Percentiles rank a stretch among this genome's conserved stretches.
Evolutionary conservation across 64 coral and sea anemone species (phyloP).

Genomic region (Dendronephthya gigantea): DNA sequence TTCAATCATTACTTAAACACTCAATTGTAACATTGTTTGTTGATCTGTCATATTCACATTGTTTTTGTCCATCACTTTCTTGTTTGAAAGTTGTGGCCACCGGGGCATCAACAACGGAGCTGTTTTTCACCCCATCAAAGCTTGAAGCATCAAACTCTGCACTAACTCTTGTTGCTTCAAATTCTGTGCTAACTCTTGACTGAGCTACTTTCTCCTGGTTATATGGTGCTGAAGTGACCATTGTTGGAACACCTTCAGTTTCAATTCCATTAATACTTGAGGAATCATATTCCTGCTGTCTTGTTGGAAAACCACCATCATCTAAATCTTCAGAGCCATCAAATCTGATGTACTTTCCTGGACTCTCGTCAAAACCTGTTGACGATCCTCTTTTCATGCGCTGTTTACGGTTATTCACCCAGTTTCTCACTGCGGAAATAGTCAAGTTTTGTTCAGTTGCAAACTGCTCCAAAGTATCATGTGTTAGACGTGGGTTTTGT

Average conservation of each 20-base stretch:
- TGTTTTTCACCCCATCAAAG: neutral
- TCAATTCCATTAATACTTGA: neutral
- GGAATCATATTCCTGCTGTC: neutral
- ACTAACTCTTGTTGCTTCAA: neutral
- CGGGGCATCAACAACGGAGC: neutral
- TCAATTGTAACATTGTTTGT: neutral
- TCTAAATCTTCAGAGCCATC: neutral
- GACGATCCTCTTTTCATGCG: neutral
- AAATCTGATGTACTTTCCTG: neutral
- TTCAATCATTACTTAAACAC: neutral
- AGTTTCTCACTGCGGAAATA: conserved; percentile 5
- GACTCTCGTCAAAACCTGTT: neutral
- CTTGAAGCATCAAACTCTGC: neutral
- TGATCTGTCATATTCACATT: neutral
- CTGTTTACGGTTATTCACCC: conserved; percentile 5
- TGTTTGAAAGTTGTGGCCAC: neutral
- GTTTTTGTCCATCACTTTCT: neutral
- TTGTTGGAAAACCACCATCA: neutral
- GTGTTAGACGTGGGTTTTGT: neutral
- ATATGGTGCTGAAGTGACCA: neutral
- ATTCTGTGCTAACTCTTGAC: neutral
- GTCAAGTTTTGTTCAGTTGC: neutral
- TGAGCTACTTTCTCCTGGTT: neutral
- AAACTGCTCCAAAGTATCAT: neutral
- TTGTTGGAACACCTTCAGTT: neutral